These are phyloP conservation scores for Helogale parvula DNA, from an alignment of 2,113 vertebrate genomes.

Conservation along the genomic window DNA sequence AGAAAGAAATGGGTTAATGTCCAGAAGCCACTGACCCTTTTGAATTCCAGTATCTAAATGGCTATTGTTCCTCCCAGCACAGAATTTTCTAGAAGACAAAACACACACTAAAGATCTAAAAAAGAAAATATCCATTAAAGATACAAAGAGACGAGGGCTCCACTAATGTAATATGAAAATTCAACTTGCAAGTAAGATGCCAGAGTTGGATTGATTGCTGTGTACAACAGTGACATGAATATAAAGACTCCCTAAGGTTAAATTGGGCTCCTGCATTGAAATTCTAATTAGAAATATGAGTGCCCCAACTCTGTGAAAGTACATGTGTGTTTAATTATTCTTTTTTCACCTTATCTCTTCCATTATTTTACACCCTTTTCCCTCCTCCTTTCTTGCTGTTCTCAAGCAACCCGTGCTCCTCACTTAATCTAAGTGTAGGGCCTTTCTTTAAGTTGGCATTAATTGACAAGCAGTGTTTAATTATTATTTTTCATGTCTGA, in stretches of 20 bases:
- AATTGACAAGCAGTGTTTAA: slow-evolving; percentile 89
- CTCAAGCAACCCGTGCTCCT: slow-evolving; percentile 84
- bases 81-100: slow-evolving; percentile 75
- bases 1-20: slow-evolving; percentile 72
- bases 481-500: slow-evolving; percentile 89
- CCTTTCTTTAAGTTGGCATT: slow-evolving; percentile 87
- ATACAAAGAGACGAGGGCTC: slow-evolving; percentile 74
- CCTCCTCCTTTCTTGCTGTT: slow-evolving; percentile 87
- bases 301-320: slow-evolving; percentile 85
- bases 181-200: slow-evolving; percentile 79
- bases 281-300: slow-evolving; percentile 89
- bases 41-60: slow-evolving; percentile 72
- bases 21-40: slow-evolving; percentile 70
- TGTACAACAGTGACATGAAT: slow-evolving; percentile 84
- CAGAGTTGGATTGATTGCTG: slow-evolving; percentile 82
- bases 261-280: slow-evolving; percentile 87
- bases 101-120: slow-evolving; percentile 65
- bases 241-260: slow-evolving; percentile 89
- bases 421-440: slow-evolving; percentile 85
- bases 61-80: slow-evolving; percentile 67
- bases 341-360: slow-evolving; percentile 84
- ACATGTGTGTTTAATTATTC: slow-evolving; percentile 88
- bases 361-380: slow-evolving; percentile 83
- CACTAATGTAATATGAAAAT: slow-evolving; percentile 81
- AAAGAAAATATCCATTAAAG: slow-evolving; percentile 77